A percentile compares a stretch with the other conserved stretches of the same genome.
Conservation (phyloP, 2,113 vertebrate genomes). For the Asarcornis scutulata region DNA sequence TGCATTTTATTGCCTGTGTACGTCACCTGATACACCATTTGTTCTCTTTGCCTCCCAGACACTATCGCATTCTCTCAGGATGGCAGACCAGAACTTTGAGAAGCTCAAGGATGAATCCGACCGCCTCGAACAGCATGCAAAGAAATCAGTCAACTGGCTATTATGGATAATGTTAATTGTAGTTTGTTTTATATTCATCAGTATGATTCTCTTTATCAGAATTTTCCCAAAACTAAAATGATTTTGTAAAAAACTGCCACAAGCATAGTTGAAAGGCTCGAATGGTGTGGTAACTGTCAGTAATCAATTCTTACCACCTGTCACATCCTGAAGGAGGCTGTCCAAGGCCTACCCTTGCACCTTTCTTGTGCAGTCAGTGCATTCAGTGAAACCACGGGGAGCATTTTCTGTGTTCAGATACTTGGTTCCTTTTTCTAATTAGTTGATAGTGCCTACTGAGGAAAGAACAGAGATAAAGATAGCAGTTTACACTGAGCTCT, state of each 20-base stretch:
- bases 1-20: neutral
- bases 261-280: neutral
- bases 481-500: neutral
- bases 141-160: slow-evolving; percentile 98
- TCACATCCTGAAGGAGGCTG: neutral
- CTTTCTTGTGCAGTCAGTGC: neutral
- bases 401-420: neutral
- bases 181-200: slow-evolving; percentile 95
- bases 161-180: slow-evolving; percentile 95
- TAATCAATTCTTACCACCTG: fast-evolving
- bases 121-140: slow-evolving; percentile 92
- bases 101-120: slow-evolving; percentile 95
- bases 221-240: slow-evolving; percentile 93
- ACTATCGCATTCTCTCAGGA: slow-evolving; percentile 89
- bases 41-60: slow-evolving; percentile 77
- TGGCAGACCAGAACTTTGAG: slow-evolving; percentile 95
- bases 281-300: neutral
- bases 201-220: slow-evolving; percentile 97
- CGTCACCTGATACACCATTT: neutral
- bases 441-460: neutral
- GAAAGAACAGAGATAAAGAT: neutral
- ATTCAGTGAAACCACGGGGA: neutral
- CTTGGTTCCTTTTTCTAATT: neutral
- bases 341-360: neutral
- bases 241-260: neutral